A percentile compares a stretch with the other conserved stretches of the same genome.
These are phyloP conservation scores for Archocentrus centrarchus DNA, from an alignment of 2,113 vertebrate genomes.

Conservation along the genomic window DNA sequence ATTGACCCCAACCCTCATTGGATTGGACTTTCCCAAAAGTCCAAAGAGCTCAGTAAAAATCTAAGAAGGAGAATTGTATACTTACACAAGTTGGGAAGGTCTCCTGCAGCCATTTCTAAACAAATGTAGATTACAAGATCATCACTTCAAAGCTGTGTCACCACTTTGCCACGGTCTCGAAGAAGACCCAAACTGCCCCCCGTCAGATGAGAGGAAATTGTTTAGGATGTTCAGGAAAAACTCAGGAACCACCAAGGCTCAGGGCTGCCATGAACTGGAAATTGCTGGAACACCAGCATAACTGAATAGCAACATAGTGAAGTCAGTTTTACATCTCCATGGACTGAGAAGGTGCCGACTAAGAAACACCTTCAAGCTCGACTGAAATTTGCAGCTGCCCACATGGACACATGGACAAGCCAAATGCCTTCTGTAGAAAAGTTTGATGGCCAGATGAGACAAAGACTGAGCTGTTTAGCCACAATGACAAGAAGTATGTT, in stretches of 20 bases:
- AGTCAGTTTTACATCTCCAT: not conserved
- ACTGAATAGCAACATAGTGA: too few relatives aligned
- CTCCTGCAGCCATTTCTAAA: too few relatives aligned
- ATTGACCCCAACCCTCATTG: not conserved
- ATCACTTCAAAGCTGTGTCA: rapidly evolving
- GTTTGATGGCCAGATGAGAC: not conserved
- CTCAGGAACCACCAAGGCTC: not conserved
- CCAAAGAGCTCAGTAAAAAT: not conserved
- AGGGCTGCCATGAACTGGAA: not conserved
- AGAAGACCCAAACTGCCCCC: not conserved
- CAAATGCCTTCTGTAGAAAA: not conserved
- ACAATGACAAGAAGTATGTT: not conserved
- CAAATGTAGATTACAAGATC: too few relatives aligned
- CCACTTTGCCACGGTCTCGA: not conserved
- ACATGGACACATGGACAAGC: too few relatives aligned
- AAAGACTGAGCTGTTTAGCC: too few relatives aligned
- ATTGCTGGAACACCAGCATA: not conserved
- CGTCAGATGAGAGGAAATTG: not conserved
- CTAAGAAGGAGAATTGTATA: not conserved
- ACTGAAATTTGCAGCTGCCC: not conserved
- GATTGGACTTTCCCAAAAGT: not conserved
- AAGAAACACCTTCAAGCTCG: not conserved
- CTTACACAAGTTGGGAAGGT: not conserved
- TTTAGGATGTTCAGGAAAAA: not conserved
- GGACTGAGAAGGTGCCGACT: not conserved